A percentile compares a stretch with the other conserved stretches of the same genome.
phyloP scores from a whole-genome alignment of 2,113 vertebrate genomes.

The Chinchilla lanigera region DNA sequence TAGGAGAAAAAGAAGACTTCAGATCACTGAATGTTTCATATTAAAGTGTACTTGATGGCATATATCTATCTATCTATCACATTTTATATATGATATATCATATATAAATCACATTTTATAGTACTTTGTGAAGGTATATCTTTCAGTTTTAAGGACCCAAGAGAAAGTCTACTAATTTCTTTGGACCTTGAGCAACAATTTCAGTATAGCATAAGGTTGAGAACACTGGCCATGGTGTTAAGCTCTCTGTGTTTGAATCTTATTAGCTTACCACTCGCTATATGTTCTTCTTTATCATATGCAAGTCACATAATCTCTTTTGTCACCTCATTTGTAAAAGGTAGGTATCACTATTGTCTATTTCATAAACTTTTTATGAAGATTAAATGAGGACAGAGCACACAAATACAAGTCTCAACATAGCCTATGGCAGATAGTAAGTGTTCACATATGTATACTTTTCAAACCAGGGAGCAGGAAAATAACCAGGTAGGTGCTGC shows the following conservation, averaged over 20 bases:
- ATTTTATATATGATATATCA: no score
- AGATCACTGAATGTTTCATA: constrained; percentile 18
- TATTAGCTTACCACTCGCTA: constrained; percentile 41
- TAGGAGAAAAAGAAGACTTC: constrained; percentile 39
- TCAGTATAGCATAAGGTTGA: not conserved
- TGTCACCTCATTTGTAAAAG: constrained; percentile 29
- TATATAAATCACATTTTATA: not conserved
- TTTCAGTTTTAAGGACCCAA: constrained; percentile 25
- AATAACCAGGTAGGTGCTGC: not conserved
- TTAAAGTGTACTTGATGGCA: constrained; percentile 28
- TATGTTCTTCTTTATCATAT: constrained; percentile 34
- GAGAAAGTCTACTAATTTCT: constrained; percentile 34
- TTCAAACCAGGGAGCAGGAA: not conserved
- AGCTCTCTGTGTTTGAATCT: not conserved
- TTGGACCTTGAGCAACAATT: not conserved
- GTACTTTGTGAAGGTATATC: constrained; percentile 28
- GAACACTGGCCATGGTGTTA: not conserved
- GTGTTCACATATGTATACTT: not conserved
- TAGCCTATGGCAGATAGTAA: not conserved
- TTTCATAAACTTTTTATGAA: constrained; percentile 34
- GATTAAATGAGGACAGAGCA: constrained; percentile 35
- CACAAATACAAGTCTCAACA: constrained; percentile 15
- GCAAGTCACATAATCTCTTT: constrained; percentile 14
- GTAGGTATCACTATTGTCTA: not conserved
- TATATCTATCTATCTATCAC: not conserved